Percentiles rank a stretch among this genome's conserved stretches.
phyloP scores from a whole-genome alignment of 2,888 invertebrate species.

The Idaea biselata region DNA sequence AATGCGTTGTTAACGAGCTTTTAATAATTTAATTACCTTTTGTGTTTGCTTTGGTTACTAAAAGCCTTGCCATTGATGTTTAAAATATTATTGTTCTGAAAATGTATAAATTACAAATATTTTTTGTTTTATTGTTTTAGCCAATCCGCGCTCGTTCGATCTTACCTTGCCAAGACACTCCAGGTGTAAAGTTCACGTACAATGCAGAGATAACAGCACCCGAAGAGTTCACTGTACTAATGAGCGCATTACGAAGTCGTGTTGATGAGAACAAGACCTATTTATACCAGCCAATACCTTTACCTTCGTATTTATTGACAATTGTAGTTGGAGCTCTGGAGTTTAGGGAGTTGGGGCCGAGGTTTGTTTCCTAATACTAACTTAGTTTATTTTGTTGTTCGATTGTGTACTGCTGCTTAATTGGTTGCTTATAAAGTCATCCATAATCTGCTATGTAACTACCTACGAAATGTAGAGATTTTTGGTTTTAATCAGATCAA shows the following conservation, averaged over 20 bases:
- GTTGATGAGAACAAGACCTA: slow-evolving; percentile 36
- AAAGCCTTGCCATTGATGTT: too few species aligned
- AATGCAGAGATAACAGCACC: slow-evolving; percentile 87
- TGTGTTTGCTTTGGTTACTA: too few species aligned
- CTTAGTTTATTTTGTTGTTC: too few species aligned
- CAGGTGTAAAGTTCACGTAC: slow-evolving; percentile 93
- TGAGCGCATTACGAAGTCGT: slow-evolving; percentile 43
- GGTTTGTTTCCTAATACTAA: slow-evolving; percentile 42
- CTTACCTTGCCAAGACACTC: slow-evolving; percentile 95
- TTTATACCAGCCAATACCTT: slow-evolving; percentile 40
- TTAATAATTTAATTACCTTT: too few species aligned
- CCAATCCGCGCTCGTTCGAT: slow-evolving; percentile 94
- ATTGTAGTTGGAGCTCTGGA: slow-evolving; percentile 44
- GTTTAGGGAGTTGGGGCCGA: slow-evolving; percentile 86
- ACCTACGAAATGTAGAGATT: too few species aligned
- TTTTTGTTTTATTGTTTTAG: slow-evolving; percentile 56
- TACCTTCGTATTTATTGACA: slow-evolving; percentile 34
- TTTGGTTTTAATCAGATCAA: slow-evolving; percentile 72
- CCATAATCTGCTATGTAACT: background rate
- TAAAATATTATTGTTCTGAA: too few species aligned
- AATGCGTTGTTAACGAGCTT: too few species aligned
- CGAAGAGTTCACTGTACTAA: slow-evolving; percentile 79
- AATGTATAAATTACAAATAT: too few species aligned
- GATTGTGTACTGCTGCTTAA: too few species aligned
- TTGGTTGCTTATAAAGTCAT: background rate